Percentiles rank a stretch among this genome's conserved stretches.
phyloP scores from a whole-genome alignment of 2,113 vertebrate species.

The Murina feae region DNA sequence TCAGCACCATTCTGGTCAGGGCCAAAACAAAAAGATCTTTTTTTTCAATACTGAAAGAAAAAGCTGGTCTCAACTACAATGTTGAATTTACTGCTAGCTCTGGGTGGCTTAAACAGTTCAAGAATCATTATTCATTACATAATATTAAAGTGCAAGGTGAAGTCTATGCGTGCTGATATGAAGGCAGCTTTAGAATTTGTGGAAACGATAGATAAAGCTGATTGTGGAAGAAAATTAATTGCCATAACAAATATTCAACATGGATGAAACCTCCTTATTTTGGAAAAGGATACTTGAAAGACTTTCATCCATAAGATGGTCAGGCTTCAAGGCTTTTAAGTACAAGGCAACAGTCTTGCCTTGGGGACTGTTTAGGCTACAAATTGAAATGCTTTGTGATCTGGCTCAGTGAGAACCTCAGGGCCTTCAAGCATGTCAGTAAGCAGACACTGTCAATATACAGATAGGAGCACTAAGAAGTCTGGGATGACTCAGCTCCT shows the following conservation, averaged over 20 bases:
- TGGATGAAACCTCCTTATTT: background rate
- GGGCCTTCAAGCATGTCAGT: background rate
- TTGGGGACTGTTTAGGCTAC: background rate
- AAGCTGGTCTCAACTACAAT: background rate
- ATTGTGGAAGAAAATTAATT: background rate
- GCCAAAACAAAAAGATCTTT: background rate
- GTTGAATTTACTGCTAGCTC: background rate
- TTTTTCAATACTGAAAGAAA: background rate
- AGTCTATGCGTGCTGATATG: background rate
- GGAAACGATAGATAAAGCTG: background rate
- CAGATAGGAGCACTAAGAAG: background rate
- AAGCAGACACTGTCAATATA: background rate
- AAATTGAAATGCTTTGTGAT: background rate
- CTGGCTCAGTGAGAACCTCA: background rate
- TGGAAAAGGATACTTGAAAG: background rate
- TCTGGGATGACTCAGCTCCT: background rate
- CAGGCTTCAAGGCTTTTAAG: background rate
- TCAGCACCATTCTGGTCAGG: background rate
- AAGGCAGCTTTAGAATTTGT: background rate
- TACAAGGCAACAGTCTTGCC: background rate
- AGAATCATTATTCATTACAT: background rate
- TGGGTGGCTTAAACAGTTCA: background rate
- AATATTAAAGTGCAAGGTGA: background rate
- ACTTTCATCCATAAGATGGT: background rate
- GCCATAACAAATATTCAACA: background rate